phyloP scores from a whole-genome alignment of 2,113 vertebrate genomes.

The Phalacrocorax aristotelis region DNA sequence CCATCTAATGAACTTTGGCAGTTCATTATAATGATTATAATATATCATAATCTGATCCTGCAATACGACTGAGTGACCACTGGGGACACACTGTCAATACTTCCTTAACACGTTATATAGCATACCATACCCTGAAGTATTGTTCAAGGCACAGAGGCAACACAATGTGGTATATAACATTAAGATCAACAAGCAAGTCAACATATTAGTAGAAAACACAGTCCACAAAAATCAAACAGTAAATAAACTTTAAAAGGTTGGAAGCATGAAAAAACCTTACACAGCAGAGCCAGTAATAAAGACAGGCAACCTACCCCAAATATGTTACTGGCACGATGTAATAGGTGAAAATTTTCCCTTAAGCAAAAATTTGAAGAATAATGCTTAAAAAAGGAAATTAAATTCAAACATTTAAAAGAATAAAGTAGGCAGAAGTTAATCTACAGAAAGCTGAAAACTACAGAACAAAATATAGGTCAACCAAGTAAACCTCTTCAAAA shows the following conservation, averaged over 20 bases:
- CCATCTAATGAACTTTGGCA: background rate
- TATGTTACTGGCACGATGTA: background rate
- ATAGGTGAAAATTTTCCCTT: background rate
- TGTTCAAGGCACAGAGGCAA: background rate
- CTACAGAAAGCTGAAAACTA: background rate
- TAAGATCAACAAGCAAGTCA: background rate
- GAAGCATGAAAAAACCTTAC: background rate
- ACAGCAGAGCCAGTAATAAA: background rate
- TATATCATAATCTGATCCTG: background rate
- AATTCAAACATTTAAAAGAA: background rate
- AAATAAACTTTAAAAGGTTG: background rate
- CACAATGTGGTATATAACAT: background rate
- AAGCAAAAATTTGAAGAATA: background rate
- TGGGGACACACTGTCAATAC: background rate
- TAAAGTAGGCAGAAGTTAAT: background rate
- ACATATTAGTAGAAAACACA: background rate
- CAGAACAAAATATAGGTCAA: background rate
- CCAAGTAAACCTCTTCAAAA: background rate
- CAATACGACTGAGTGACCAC: accelerated
- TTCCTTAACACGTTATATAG: background rate
- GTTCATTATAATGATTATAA: too few species aligned
- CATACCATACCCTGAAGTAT: background rate
- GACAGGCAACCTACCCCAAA: background rate
- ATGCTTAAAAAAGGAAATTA: background rate
- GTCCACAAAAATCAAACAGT: background rate